phyloP scores from a whole-genome alignment of 2,797 vertebrate genomes.

The Peromyscus melanophrys region DNA sequence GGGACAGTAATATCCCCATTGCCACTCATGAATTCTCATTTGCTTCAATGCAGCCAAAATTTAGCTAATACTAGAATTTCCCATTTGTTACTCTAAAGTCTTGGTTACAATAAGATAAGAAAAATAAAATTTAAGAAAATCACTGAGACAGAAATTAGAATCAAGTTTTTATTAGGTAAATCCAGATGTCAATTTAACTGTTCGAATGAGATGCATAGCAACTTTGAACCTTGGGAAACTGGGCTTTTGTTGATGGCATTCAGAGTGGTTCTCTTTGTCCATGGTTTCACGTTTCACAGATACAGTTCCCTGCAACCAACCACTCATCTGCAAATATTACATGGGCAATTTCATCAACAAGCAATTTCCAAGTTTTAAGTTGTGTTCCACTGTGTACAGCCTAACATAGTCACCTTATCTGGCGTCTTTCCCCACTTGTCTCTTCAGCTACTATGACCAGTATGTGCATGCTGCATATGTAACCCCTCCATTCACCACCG shows the following conservation, averaged over 20 bases:
- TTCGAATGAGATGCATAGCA: background rate
- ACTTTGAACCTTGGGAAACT: background rate
- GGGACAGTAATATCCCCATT: background rate
- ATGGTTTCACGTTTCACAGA: background rate
- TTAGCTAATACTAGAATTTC: background rate
- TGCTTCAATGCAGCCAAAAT: background rate
- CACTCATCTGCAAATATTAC: background rate
- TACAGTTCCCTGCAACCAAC: background rate
- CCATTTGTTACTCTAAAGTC: background rate
- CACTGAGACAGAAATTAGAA: background rate
- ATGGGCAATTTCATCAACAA: background rate
- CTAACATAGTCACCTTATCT: background rate
- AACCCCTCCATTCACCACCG: too few species aligned
- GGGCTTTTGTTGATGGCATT: background rate
- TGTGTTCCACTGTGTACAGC: background rate
- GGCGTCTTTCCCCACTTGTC: fast-evolving
- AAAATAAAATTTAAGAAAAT: background rate
- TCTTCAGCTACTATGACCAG: background rate
- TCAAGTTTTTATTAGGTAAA: background rate
- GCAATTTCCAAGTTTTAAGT: background rate
- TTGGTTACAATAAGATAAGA: background rate
- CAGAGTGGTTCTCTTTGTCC: fast-evolving
- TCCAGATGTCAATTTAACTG: background rate
- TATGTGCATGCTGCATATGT: fast-evolving
- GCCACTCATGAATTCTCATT: background rate